Base-by-base conservation (phyloP, 2,888 invertebrate genomes). In the Selenia dentaria region DNA sequence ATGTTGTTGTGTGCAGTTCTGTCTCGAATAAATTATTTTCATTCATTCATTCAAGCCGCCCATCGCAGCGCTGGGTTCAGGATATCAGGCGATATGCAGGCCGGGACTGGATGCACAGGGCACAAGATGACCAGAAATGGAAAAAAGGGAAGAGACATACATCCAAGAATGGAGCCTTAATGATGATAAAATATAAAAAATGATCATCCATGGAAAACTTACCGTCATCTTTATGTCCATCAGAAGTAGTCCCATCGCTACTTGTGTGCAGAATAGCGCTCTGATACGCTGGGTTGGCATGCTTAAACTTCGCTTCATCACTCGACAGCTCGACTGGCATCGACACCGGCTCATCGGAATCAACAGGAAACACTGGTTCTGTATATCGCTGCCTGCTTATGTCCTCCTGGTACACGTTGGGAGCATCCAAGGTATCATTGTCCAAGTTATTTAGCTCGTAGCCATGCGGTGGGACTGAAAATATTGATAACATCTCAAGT, bases 251-350 rank as follows among this genome's bases (percentile, higher is more conserved):
- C 6, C 68, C 71, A 34, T 84, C 87, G 39, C 69, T 79, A 51
- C 65, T 76, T 42, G 92, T 92, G 50, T 91, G 92, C 1, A 95
- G 92, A 68, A 95, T 94, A 8, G 95, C 95, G 51, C 95, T 95
- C 68, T 95, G 95, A 71, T 96, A 95, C 24, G 93, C 92, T 0
- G 95, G 95, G 66, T 93, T 95, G 41, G 94, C 92, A 71, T 95
- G 93, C 65, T 94, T 94, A 78, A 95, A 95, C 49, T 92, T 86
- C 45, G 86, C 76, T 57, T 89, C 91, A 33, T 84, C 86, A 25
- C 83, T 83, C 29, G 79, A 79, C 28, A 84, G 61, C 18, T 75
- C 83, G 24, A 72, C 83, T 45, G 84, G 89, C 90, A 80, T 91
- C 22, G 86, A 91, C 45, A 84, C 90, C 16, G 83, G 86, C 60